Percentiles rank a stretch among this genome's conserved stretches.
Conservation (phyloP, 2,888 invertebrate genomes). For the Lithodes maja region DNA sequence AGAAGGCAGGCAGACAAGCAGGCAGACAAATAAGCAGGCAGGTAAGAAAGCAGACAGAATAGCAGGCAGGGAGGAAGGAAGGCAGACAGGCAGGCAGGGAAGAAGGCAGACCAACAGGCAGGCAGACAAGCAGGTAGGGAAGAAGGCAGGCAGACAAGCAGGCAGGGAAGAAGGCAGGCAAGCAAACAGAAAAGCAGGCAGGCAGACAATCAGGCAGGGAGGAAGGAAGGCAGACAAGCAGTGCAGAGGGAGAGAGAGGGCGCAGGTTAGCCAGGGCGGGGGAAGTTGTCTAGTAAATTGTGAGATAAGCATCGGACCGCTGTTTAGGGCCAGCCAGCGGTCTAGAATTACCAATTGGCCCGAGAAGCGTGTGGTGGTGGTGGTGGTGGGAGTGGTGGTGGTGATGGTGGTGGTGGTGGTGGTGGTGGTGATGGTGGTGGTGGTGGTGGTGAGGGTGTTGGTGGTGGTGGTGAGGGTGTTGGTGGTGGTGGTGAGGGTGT, state of each 20-base stretch:
- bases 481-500: too few relatives aligned
- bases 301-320: slow-evolving; percentile 39
- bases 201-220: background rate
- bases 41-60: background rate
- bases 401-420: background rate
- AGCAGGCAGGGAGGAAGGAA: background rate
- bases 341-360: slow-evolving; percentile 40
- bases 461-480: too few relatives aligned
- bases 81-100: background rate
- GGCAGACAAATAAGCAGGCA: background rate
- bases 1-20: background rate
- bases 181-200: background rate
- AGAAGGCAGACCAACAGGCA: background rate
- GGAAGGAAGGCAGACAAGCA: background rate
- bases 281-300: slow-evolving; percentile 36
- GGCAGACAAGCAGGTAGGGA: background rate
- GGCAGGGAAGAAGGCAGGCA: background rate
- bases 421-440: background rate
- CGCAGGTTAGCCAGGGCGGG: background rate
- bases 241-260: background rate
- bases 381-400: too few relatives aligned
- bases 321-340: slow-evolving; percentile 30
- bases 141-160: background rate
- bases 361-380: background rate
- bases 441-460: too few relatives aligned